phyloP scores from a whole-genome alignment of 2,888 invertebrate genomes.

The Muscina levida region DNA sequence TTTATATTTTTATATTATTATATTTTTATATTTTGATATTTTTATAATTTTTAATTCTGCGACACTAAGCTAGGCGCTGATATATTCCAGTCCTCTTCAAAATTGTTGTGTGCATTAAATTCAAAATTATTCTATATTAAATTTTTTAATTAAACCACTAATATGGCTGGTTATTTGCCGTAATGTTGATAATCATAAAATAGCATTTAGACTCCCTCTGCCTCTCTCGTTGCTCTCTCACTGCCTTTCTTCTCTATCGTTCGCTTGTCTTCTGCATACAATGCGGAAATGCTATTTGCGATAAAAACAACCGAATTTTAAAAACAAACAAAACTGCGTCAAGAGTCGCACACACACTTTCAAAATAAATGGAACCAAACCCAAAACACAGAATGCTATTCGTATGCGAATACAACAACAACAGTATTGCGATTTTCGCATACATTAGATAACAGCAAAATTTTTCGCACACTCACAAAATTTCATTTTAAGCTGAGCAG shows the following conservation, averaged over 20 bases:
- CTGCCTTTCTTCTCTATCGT: background rate
- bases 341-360: background rate
- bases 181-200: too few species aligned
- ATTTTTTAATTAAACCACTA: too few species aligned
- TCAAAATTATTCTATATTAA: too few species aligned
- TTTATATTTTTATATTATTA: too few species aligned
- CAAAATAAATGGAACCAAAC: slow-evolving; percentile 6
- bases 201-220: too few species aligned
- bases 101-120: too few species aligned
- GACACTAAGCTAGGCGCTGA: too few species aligned
- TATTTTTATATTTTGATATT: too few species aligned
- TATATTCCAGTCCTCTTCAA: too few species aligned
- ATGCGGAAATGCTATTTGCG: slow-evolving; percentile 38
- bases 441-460: slow-evolving; percentile 37
- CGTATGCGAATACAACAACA: slow-evolving; percentile 3
- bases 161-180: too few species aligned
- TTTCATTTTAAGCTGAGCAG: background rate
- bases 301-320: slow-evolving; percentile 19
- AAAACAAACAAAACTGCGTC: slow-evolving; percentile 14
- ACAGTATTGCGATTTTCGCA: too few species aligned
- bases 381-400: slow-evolving; percentile 1
- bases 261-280: slow-evolving; percentile 26
- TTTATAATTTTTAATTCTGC: too few species aligned
- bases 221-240: background rate
- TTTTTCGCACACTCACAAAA: slow-evolving; percentile 19